A percentile compares a stretch with the other conserved stretches of the same genome.
Evolutionary conservation across 2,797 vertebrate genomes (phyloP).

Genomic region (Lepilemur septentrionalis): DNA sequence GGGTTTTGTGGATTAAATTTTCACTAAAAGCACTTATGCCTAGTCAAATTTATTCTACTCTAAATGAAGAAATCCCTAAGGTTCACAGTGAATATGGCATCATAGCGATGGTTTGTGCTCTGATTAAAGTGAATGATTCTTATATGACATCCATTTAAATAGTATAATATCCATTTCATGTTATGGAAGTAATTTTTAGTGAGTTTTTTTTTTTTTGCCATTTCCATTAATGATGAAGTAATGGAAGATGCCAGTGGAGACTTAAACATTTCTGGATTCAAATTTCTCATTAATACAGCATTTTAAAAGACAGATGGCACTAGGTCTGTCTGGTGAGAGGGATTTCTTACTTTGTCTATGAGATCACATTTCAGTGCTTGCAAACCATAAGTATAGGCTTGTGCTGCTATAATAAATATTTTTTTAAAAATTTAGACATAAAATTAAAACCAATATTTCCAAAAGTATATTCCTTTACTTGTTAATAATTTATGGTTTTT

Average conservation of each 20-base stretch:
- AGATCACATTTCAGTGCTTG: constrained; percentile 32
- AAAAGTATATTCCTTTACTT: background rate
- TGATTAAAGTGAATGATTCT: constrained; percentile 83
- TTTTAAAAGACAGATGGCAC: constrained; percentile 60
- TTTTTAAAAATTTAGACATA: background rate
- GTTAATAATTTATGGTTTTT: background rate
- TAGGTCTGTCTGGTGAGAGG: constrained; percentile 34
- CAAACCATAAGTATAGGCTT: background rate
- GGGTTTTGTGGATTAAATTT: constrained; percentile 64
- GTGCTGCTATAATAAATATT: background rate
- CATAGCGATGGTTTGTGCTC: constrained; percentile 64
- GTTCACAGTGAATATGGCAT: constrained; percentile 72
- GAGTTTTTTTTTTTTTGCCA: constrained; percentile 60
- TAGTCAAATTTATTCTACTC: constrained; percentile 59
- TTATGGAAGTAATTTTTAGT: constrained; percentile 79
- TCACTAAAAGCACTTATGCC: constrained; percentile 54
- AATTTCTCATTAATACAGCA: constrained; percentile 70
- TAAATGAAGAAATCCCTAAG: constrained; percentile 78
- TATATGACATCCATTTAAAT: constrained; percentile 79
- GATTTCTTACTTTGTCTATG: background rate
- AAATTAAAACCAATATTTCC: constrained; percentile 44
- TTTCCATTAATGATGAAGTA: constrained; percentile 81
- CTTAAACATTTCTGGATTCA: constrained; percentile 74
- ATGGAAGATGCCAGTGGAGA: constrained; percentile 72
- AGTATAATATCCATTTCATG: constrained; percentile 69